A percentile compares a stretch with the other conserved stretches of the same genome.
phyloP scores from a whole-genome alignment of 2,888 invertebrate genomes.

The Megaustenia siamemsis region DNA sequence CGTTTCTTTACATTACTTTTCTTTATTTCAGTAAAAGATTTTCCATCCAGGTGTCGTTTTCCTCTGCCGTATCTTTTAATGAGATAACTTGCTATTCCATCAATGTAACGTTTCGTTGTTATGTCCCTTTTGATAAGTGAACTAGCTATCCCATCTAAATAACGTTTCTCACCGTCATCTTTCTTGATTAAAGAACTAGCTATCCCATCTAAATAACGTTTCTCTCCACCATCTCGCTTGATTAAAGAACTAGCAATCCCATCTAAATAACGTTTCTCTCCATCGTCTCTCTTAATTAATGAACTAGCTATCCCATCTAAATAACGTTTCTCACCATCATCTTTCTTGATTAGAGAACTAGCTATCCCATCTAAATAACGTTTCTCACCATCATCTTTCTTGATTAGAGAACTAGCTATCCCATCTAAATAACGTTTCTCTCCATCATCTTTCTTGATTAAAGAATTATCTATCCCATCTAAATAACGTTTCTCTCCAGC shows the following conservation, averaged over 20 bases:
- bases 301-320: constrained; percentile 19
- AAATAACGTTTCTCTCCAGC: background rate
- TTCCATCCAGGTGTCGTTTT: constrained; percentile 1
- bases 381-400: background rate
- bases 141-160: constrained; percentile 3
- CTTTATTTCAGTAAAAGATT: background rate
- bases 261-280: constrained; percentile 16
- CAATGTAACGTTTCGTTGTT: background rate
- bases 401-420: background rate
- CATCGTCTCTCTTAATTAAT: background rate
- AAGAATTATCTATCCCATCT: constrained; percentile 16
- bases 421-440: constrained; percentile 11
- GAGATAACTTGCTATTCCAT: background rate
- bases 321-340: constrained; percentile 3
- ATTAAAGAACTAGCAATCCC: constrained; percentile 19
- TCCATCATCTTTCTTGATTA: background rate
- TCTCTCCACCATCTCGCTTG: background rate
- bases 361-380: background rate
- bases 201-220: constrained; percentile 19
- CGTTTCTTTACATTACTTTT: constrained; percentile 18
- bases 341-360: constrained; percentile 11
- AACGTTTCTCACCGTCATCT: background rate
- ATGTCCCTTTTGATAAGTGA: background rate
- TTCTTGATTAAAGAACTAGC: background rate
- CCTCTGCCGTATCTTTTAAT: background rate